Evolutionary conservation across 2,113 vertebrate species (phyloP).

Genomic region (cat (Felis catus)): F.catus_Fca126_mat1.0 CM031416.1:47359501-47360000

Average conservation of each 20-base stretch:
- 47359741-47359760: too few species aligned
- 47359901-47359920: not conserved
- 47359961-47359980: not conserved
- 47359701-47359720: too few species aligned
- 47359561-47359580: not conserved
- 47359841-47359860: too few species aligned
- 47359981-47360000: not conserved
- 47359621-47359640: too few species aligned
- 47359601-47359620: not conserved
- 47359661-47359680: too few species aligned
- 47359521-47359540: not conserved
- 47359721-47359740: too few species aligned
- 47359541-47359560: not conserved
- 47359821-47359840: too few species aligned
- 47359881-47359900: not conserved
- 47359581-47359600: not conserved
- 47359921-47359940: not conserved
- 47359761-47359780: rapidly evolving
- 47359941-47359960: not conserved
- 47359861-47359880: not conserved
- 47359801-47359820: too few species aligned
- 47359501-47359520: not conserved
- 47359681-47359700: too few species aligned
- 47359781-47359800: too few species aligned
- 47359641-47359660: too few species aligned